Evolutionary conservation across 2,797 vertebrate genomes (phyloP).

Genomic region (Cirrhinus molitorella): DNA sequence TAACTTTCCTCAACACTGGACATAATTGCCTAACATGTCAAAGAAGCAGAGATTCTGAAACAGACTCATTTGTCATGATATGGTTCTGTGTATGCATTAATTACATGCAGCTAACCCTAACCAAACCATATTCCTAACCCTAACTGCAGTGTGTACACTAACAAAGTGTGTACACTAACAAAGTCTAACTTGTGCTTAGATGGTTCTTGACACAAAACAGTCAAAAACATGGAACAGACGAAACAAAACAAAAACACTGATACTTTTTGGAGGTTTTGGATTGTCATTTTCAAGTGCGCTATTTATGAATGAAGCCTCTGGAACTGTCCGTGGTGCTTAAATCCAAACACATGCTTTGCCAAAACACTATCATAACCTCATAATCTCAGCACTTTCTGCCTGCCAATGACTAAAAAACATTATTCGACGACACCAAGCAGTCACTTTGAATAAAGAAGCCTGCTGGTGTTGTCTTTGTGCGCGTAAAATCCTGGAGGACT

Average conservation of each 20-base stretch:
- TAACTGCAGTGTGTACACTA: not conserved
- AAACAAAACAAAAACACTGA: not conserved
- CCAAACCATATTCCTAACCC: not conserved
- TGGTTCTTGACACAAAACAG: not conserved
- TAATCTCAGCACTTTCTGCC: not conserved
- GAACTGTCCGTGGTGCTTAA: constrained; percentile 53
- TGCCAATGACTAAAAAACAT: not conserved
- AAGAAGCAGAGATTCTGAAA: not conserved
- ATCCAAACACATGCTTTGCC: not conserved
- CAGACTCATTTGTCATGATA: not conserved
- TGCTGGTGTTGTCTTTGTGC: not conserved
- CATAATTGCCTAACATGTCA: not conserved
- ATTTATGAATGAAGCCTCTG: not conserved
- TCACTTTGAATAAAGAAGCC: not conserved
- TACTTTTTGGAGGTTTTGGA: not conserved
- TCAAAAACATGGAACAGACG: not conserved
- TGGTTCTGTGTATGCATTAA: not conserved
- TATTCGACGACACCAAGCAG: not conserved
- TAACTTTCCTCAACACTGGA: too few relatives aligned
- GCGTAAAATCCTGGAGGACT: not conserved
- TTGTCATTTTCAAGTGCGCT: not conserved
- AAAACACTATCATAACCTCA: not conserved
- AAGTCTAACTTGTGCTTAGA: not conserved
- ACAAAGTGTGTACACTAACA: not conserved
- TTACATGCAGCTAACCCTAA: not conserved